Evolutionary conservation across 2,113 vertebrate species (phyloP), one percentile per base, ranked within the genome.

Genomic region (Podiceps cristatus): DNA sequence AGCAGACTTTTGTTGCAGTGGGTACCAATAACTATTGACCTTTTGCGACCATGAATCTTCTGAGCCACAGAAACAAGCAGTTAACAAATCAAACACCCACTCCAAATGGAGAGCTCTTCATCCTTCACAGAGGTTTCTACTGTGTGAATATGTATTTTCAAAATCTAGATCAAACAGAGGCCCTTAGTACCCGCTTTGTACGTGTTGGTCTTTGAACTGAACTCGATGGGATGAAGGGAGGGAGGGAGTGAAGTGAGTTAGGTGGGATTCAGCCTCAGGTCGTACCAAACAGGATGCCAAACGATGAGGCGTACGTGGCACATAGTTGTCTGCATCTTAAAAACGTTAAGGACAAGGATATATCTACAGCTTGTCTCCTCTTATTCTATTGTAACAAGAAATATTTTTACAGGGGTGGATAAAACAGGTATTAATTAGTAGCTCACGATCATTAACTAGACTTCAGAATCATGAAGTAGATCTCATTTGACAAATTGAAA

Each of bases 81-180:
- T 88, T 91, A 95, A 88, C 74, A 95, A 90, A 87, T 82, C 60
- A 91, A 83, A 91, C 84, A 93, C 42, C 50, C 63, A 63, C 72
- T 88, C 58, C 67, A 88, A 55, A 47, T 44, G 67, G 87, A 95
- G 81, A 85, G 63, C 45, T 71, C 71, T 93, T 62, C 74, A 90
- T 88, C 81, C 40, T 76, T 73, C 62, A 82, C 66, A 13, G 77
- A 49, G 24, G 8, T 86, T 87, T 91, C 81, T 79, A 4, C 66
- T 17, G 19, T 28, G 69, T 73, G 81, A 91, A 87, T 62, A 60
- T 3, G 9, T 42, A 73, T 86, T 94, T 91, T 37, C 59, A 78
- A 78, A 88, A 74, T 66, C 85, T 90, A 82, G 81, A 91, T 87
- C n/a, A 47, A 94, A 83, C 37, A 83, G 62, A 76, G 37, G 17